Evolutionary conservation across 2,113 vertebrate genomes (phyloP).

Genomic region (Vidua macroura): DNA sequence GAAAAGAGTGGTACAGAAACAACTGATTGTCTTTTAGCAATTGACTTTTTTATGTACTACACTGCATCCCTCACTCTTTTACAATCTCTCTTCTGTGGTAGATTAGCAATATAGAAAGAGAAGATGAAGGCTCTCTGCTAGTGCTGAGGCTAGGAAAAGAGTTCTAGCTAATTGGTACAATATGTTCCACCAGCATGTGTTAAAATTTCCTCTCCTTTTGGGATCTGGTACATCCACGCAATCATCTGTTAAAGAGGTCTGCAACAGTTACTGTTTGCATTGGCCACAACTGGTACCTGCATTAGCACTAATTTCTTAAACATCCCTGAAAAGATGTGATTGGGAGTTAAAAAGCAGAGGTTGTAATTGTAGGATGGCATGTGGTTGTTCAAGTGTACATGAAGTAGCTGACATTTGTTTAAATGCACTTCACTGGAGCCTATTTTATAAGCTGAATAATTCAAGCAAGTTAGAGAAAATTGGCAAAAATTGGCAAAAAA

Average conservation of each 20-base stretch:
- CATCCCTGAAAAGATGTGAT: background rate
- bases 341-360: background rate
- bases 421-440: background rate
- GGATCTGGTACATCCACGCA: background rate
- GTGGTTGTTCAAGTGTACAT: accelerated
- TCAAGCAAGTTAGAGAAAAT: background rate
- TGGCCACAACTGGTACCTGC: background rate
- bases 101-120: background rate
- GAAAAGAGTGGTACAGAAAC: background rate
- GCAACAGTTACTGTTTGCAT: background rate
- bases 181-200: background rate
- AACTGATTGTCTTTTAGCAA: background rate
- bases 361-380: background rate
- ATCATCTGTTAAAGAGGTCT: background rate
- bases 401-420: background rate
- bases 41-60: background rate
- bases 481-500: background rate
- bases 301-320: background rate
- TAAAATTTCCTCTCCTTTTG: background rate
- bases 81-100: background rate
- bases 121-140: background rate
- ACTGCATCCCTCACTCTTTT: accelerated
- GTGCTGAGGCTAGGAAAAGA: background rate
- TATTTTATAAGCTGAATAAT: background rate
- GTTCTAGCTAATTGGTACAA: background rate